phyloP scores from a whole-genome alignment of 1,140 invertebrate genomes.

The Drosophila obscura region DNA sequence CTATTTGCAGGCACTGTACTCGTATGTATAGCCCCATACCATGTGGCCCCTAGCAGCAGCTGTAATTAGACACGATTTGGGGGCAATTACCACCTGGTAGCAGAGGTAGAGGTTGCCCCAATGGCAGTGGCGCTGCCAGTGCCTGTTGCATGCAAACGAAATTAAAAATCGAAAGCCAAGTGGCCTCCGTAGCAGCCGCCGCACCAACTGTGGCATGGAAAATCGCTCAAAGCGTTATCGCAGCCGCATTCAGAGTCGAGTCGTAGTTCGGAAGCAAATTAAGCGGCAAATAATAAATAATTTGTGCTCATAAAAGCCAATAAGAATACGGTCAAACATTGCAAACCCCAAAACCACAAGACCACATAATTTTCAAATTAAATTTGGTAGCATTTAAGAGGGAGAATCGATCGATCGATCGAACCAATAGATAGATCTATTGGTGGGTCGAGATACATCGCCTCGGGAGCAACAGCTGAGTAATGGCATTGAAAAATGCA shows the following conservation, averaged over 20 bases:
- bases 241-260: constrained; percentile 41
- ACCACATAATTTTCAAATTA: constrained; percentile 71
- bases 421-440: background rate
- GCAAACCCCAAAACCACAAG: too few species aligned
- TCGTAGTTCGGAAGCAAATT: constrained; percentile 78
- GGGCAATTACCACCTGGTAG: constrained; percentile 75
- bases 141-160: constrained; percentile 38
- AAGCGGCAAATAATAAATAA: constrained; percentile 79
- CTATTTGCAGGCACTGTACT: constrained; percentile 30
- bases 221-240: constrained; percentile 13
- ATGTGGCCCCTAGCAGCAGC: constrained; percentile 13
- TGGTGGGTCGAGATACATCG: constrained; percentile 12
- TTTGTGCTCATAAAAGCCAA: constrained; percentile 76
- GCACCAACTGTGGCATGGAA: constrained; percentile 16
- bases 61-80: constrained; percentile 79
- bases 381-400: constrained; percentile 78
- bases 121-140: background rate
- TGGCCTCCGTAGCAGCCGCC: constrained; percentile 23
- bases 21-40: background rate
- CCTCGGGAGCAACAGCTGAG: constrained; percentile 58
- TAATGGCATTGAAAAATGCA: constrained; percentile 81
- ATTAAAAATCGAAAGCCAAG: background rate
- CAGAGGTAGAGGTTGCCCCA: too few species aligned
- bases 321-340: constrained; percentile 66
- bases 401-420: constrained; percentile 45